Percentiles rank a stretch among this genome's conserved stretches.
Evolutionary conservation across 2,797 vertebrate genomes (phyloP).

Genomic region (Artibeus lituratus): DNA sequence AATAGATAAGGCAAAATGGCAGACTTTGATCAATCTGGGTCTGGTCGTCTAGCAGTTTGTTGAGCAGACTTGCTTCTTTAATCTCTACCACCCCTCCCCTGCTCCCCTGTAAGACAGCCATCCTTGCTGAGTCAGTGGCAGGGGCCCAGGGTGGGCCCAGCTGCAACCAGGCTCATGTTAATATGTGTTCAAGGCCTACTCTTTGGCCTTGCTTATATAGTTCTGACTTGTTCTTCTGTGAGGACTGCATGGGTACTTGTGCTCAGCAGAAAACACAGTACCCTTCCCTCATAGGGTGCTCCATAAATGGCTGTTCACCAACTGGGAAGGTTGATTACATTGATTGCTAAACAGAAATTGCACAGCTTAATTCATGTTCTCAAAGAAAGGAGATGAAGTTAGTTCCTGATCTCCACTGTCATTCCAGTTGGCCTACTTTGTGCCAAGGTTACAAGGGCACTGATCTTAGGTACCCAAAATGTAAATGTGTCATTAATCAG

Average conservation of each 20-base stretch:
- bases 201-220: background rate
- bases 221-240: background rate
- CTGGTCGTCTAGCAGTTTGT: constrained; percentile 62
- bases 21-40: constrained; percentile 79
- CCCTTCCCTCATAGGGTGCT: background rate
- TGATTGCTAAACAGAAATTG: background rate
- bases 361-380: background rate
- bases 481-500: background rate
- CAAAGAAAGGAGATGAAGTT: background rate
- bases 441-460: constrained; percentile 42
- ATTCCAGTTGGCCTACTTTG: constrained; percentile 5
- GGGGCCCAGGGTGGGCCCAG: background rate
- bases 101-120: background rate
- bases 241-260: background rate
- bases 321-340: background rate
- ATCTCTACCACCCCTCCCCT: constrained; percentile 15
- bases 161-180: background rate
- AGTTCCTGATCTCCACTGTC: constrained; percentile 19
- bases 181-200: background rate
- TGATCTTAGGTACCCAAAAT: constrained; percentile 42
- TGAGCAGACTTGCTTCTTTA: constrained; percentile 70
- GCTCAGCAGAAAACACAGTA: background rate
- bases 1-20: constrained; percentile 81
- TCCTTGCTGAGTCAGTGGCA: constrained; percentile 37
- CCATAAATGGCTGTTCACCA: background rate